These are phyloP conservation scores for Sitophilus oryzae DNA, from an alignment of 1,140 invertebrate species.

Conservation along the genomic window DNA sequence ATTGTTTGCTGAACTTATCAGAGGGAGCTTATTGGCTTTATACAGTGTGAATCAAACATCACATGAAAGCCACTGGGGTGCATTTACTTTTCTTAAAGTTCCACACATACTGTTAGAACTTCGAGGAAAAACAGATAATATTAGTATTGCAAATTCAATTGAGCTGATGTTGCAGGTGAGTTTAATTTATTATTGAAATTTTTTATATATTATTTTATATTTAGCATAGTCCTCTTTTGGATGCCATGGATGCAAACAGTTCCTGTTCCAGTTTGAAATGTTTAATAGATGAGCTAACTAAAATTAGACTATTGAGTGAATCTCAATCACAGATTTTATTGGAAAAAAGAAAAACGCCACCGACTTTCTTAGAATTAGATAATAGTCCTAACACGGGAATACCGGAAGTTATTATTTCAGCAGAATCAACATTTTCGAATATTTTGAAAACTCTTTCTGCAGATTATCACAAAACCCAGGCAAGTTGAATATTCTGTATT, in stretches of 20 bases:
- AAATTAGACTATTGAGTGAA: constrained; percentile 74
- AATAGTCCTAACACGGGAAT: constrained; percentile 50
- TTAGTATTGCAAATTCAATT: constrained; percentile 65
- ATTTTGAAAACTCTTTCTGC: constrained; percentile 80
- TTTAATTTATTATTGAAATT: constrained; percentile 6
- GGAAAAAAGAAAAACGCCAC: constrained; percentile 54
- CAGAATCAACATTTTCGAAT: constrained; percentile 78
- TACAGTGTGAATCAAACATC: constrained; percentile 68
- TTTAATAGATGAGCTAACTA: constrained; percentile 74
- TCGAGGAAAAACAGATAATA: constrained; percentile 47
- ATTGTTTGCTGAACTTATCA: constrained; percentile 82
- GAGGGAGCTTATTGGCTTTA: constrained; percentile 82
- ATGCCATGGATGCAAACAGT: constrained; percentile 82
- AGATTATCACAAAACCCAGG: constrained; percentile 84
- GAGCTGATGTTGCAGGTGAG: constrained; percentile 65
- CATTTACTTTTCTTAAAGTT: constrained; percentile 88
- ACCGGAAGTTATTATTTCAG: constrained; percentile 73
- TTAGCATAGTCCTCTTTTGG: constrained; percentile 69
- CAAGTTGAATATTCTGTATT: constrained; percentile 12
- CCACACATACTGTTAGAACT: constrained; percentile 71
- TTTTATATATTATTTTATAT: constrained; percentile 1
- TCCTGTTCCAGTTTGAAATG: constrained; percentile 82
- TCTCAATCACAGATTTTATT: constrained; percentile 66
- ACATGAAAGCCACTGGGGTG: constrained; percentile 82
- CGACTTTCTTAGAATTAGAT: constrained; percentile 35